phyloP scores from a whole-genome alignment of 1,140 invertebrate genomes.

The Drosophila busckii region DNA sequence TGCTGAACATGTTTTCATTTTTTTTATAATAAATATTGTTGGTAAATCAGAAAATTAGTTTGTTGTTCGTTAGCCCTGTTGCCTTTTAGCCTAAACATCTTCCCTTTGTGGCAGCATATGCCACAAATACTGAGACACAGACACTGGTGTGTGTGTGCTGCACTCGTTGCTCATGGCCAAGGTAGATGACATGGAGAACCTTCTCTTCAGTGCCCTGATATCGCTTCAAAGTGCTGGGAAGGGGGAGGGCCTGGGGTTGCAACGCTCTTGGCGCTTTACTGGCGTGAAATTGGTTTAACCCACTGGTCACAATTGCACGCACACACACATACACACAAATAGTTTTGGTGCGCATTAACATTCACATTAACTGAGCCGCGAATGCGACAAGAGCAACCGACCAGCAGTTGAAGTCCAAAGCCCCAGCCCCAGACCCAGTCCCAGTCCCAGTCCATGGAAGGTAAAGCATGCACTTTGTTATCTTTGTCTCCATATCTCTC shows the following conservation, averaged over 20 bases:
- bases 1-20: too few species aligned
- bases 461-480: conserved; percentile 40
- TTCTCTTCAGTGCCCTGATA: too few species aligned
- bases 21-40: too few species aligned
- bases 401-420: conserved; percentile 16
- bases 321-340: conserved; percentile 33
- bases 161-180: conserved; percentile 18
- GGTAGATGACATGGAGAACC: conserved; percentile 56
- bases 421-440: conserved; percentile 14
- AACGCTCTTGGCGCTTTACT: conserved; percentile 71
- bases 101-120: too few species aligned
- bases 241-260: conserved; percentile 46
- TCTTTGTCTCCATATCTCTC: conserved; percentile 66
- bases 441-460: conserved; percentile 3
- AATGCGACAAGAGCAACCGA: conserved; percentile 64
- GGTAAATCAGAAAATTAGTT: too few species aligned
- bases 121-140: background rate
- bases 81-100: too few species aligned
- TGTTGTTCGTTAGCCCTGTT: too few species aligned
- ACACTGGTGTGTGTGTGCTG: too few species aligned
- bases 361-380: conserved; percentile 70
- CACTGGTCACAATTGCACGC: conserved; percentile 75
- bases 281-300: conserved; percentile 78
- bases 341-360: conserved; percentile 70
- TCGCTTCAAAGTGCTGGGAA: too few species aligned